Conservation (phyloP, 1,140 invertebrate species). For the Anastrepha obliqua region DNA sequence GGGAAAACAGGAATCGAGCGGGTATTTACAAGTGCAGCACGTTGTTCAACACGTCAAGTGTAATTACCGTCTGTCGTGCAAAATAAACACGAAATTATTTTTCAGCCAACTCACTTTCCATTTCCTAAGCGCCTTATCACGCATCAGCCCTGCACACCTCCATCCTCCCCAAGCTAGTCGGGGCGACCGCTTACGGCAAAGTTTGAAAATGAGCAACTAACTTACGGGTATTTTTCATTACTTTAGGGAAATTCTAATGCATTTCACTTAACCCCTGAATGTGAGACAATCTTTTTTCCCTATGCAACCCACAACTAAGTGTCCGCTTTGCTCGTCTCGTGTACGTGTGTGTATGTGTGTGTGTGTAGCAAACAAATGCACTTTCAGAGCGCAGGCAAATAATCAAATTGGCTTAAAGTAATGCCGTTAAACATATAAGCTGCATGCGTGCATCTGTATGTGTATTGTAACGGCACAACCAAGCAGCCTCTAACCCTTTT, state of each 20-base stretch:
- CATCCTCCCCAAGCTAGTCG: neutral
- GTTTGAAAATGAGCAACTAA: slow-evolving; percentile 14
- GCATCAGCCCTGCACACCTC: neutral
- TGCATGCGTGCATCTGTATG: neutral
- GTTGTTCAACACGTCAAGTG: slow-evolving; percentile 53
- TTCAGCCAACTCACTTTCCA: slow-evolving; percentile 16
- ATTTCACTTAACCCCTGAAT: slow-evolving; percentile 28
- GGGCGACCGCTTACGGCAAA: slow-evolving; percentile 26
- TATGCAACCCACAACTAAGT: neutral
- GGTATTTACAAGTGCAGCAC: neutral
- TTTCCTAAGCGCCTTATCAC: slow-evolving; percentile 48
- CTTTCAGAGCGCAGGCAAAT: slow-evolving; percentile 10
- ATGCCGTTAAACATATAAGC: slow-evolving; percentile 67
- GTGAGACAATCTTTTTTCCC: neutral
- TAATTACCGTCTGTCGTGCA: slow-evolving; percentile 58
- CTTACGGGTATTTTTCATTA: slow-evolving; percentile 48
- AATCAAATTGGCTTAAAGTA: slow-evolving; percentile 72
- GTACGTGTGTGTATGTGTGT: neutral
- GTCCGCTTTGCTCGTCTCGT: neutral
- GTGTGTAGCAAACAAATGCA: slow-evolving; percentile 8
- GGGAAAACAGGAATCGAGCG: neutral
- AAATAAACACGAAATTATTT: slow-evolving; percentile 55
- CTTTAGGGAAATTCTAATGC: slow-evolving; percentile 50
- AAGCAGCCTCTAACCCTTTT: slow-evolving; percentile 6
- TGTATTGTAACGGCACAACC: neutral